Percentiles rank a stretch among this genome's conserved stretches.
phyloP scores from a whole-genome alignment of 2,888 invertebrate species.

The Pollenia griseotomentosa region DNA sequence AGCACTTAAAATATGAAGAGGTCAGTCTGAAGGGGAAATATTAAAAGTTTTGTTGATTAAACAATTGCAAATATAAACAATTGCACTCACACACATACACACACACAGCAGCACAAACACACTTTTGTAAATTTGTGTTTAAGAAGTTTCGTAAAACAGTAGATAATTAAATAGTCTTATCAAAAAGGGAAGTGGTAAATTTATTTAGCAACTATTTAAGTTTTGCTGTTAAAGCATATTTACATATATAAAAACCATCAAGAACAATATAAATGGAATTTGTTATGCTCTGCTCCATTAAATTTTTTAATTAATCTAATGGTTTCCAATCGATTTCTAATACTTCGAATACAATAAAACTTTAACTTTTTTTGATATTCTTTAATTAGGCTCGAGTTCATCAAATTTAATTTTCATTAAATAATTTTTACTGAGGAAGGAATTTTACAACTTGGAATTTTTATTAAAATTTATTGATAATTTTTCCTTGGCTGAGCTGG shows the following conservation, averaged over 20 bases:
- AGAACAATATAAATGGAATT: not conserved
- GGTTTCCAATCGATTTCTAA: not conserved
- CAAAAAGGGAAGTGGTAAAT: not conserved
- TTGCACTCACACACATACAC: not conserved
- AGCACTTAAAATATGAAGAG: conserved; percentile 12
- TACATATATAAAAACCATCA: not conserved
- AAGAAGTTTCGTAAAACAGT: conserved; percentile 47
- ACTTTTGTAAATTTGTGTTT: conserved; percentile 12
- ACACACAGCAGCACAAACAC: not conserved
- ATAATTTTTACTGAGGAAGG: too few relatives aligned
- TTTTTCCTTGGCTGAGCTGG: too few relatives aligned
- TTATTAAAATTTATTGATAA: too few relatives aligned
- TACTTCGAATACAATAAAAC: not conserved
- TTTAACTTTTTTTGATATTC: too few relatives aligned
- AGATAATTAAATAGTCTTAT: conserved; percentile 50
- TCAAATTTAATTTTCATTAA: too few relatives aligned
- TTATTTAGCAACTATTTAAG: not conserved
- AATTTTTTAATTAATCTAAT: too few relatives aligned
- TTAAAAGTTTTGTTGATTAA: conserved; percentile 59
- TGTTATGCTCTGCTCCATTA: too few relatives aligned
- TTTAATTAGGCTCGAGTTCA: too few relatives aligned
- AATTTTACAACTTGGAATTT: too few relatives aligned
- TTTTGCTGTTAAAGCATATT: not conserved
- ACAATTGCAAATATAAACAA: conserved; percentile 55
- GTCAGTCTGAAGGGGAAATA: conserved; percentile 37